These are phyloP conservation scores for Noctuana brunneofusca DNA, from an alignment of 2,888 invertebrate species.

Conservation along the genomic window DNA sequence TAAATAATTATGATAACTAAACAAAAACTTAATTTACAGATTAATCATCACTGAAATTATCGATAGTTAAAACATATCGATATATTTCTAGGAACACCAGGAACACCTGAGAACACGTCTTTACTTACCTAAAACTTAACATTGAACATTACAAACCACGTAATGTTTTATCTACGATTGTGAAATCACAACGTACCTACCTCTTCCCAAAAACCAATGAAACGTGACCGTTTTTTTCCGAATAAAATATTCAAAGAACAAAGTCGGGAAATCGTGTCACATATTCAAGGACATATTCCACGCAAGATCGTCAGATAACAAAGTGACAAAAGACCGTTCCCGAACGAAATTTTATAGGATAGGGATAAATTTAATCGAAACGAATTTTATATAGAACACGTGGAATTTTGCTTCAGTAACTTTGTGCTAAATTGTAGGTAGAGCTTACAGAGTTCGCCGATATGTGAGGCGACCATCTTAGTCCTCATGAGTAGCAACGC, in stretches of 20 bases:
- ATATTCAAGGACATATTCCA: constrained; percentile 11
- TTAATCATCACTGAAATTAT: too few species aligned
- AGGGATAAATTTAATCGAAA: not conserved
- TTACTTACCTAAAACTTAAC: too few species aligned
- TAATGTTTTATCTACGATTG: not conserved
- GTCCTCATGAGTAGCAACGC: too few species aligned
- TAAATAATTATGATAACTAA: too few species aligned
- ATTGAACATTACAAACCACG: not conserved
- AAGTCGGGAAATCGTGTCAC: not conserved
- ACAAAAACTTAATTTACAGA: too few species aligned
- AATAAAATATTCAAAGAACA: constrained; percentile 7
- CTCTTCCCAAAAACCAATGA: constrained; percentile 1
- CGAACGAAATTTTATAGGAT: not conserved
- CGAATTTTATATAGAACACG: not conserved
- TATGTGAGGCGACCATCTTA: too few species aligned
- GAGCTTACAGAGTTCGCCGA: too few species aligned
- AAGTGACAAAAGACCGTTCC: not conserved
- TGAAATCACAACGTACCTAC: not conserved
- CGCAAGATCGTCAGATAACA: constrained; percentile 2
- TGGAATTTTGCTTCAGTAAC: too few species aligned
- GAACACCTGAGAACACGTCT: too few species aligned
- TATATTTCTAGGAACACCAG: too few species aligned
- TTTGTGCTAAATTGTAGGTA: too few species aligned
- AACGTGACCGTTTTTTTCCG: constrained; percentile 4
- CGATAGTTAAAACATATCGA: too few species aligned